Percentiles rank a stretch among this genome's conserved stretches.
Conservation (phyloP, 2,113 vertebrate species). For the Rana temporaria region DNA sequence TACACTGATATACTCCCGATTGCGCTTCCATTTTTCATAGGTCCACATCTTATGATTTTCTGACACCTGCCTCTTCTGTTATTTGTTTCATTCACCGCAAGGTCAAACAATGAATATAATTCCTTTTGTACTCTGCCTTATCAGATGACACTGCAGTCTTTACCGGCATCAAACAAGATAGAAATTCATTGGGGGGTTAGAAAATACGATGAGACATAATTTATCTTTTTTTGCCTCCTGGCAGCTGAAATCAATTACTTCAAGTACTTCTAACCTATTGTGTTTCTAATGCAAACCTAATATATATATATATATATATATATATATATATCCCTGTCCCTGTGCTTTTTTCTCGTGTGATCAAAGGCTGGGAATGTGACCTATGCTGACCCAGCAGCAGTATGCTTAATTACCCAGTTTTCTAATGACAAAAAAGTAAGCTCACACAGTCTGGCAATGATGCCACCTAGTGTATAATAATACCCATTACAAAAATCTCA, state of each 20-base stretch:
- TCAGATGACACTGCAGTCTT: slow-evolving; percentile 32
- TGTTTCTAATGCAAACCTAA: not conserved
- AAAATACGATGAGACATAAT: slow-evolving; percentile 28
- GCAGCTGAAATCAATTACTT: slow-evolving; percentile 50
- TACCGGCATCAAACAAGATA: slow-evolving; percentile 12
- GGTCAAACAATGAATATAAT: slow-evolving; percentile 43
- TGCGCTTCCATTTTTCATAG: not conserved
- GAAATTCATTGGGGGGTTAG: slow-evolving; percentile 16
- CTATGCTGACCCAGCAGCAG: not conserved
- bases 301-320: not conserved
- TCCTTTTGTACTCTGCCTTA: slow-evolving; percentile 17
- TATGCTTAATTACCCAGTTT: not conserved
- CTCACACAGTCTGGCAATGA: not conserved
- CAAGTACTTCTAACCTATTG: not conserved
- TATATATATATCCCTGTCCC: not conserved
- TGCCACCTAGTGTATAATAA: slow-evolving; percentile 18
- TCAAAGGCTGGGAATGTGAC: slow-evolving; percentile 3
- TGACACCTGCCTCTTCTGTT: slow-evolving; percentile 5
- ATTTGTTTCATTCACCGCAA: slow-evolving; percentile 45
- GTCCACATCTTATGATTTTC: not conserved
- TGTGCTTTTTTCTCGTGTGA: not conserved
- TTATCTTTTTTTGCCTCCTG: slow-evolving; percentile 38
- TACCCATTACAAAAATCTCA: not conserved
- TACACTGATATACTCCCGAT: not conserved
- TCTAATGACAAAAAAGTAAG: not conserved